Evolutionary conservation across 2,797 vertebrate species (phyloP), one percentile per base, ranked within the genome.

Genomic region (Micrastur ruficollis): DNA sequence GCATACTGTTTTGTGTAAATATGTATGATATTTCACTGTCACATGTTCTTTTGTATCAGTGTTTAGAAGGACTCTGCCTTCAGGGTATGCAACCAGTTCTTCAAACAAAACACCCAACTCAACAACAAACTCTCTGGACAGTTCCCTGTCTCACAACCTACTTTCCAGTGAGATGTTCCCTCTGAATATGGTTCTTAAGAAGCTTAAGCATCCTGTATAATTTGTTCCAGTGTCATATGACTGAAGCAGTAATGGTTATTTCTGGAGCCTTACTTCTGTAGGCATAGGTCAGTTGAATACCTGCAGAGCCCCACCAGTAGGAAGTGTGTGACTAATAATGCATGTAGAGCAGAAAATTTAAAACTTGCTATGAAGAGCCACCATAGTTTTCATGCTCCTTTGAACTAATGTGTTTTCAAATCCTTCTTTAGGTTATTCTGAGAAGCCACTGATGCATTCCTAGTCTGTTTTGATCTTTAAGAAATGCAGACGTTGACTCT

Each of bases 401-500:
- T 63, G 63, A 82, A 66, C 72, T 89, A 47, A 47, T 26, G 21
- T 44, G 70, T 94, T 95, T 89, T 75, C 67, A 94, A 84, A 93
- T 95, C 5, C 59, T 92, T 73, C 79, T 80, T 47, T 26, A 84
- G 88, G 50, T 94, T 96, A 58, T 96, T 97, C 93, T 71, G 52
- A 95, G 97, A 85, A 96, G 92, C 89, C 62, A 53, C 84, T 93
- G 93, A 92, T 92, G 96, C 95, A 70, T 93, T 96, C 81, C n/a
- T 90, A 52, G 89, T 94, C 88, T 96, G 90, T 90, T 97, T 93
- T 92, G 92, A 94, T 92, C 85, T 92, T 94, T 49, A 42, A 97
- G 56, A 96, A 97, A 87, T 86, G 97, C 97, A 95, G 97, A 96
- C 92, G 11, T 92, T 85, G 95, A 93, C 87, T 87, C 95, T 88